Evolutionary conservation across 2,113 vertebrate species (phyloP), one percentile per base, ranked within the genome.

Genomic region (Brachyhypopomus occidentalis): DNA sequence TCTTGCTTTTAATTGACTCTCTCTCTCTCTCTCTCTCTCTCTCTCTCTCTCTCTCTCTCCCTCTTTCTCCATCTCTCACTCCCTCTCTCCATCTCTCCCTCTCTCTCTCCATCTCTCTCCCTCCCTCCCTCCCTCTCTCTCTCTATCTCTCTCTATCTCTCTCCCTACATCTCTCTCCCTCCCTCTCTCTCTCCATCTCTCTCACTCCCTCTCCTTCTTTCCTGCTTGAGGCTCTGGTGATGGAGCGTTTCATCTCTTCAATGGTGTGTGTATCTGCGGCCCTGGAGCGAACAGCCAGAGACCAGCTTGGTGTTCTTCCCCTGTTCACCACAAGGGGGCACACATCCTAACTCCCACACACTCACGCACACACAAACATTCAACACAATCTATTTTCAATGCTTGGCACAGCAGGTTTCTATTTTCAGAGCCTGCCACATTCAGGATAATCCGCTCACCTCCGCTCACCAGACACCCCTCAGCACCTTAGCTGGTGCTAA

Each of bases 221-320:
- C 70, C 82, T 75, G 86, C 85, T 87, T 79, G 69, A 72, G 81
- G 75, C 85, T 88, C 86, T 86, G 84, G 86, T 71, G 87, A 91
- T 90, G 90, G 91, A 92, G 90, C 92, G 91, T 93, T 93, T 92
- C 89, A 91, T 92, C 91, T 92, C 94, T 95, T 94, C 94, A 95
- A 93, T 86, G 92, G 91, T 88, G 84, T 91, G 84, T 92, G 89
- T 92, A 88, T 94, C 91, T 93, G 94, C 94, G 91, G 91, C 93
- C 90, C 90, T 86, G 88, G 89, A 91, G 91, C 94, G 87, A 93
- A 92, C 91, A 92, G 93, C 86, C 90, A 88, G 88, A 80, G 90
- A 92, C 92, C 92, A 69, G 88, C 88, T 90, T 89, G 84, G 84
- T 73, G 69, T 86, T 87, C 75, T 27, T 30, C 30, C 30, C 30